phyloP scores from a whole-genome alignment of 2,113 vertebrate species.

The Clupea harengus region DNA sequence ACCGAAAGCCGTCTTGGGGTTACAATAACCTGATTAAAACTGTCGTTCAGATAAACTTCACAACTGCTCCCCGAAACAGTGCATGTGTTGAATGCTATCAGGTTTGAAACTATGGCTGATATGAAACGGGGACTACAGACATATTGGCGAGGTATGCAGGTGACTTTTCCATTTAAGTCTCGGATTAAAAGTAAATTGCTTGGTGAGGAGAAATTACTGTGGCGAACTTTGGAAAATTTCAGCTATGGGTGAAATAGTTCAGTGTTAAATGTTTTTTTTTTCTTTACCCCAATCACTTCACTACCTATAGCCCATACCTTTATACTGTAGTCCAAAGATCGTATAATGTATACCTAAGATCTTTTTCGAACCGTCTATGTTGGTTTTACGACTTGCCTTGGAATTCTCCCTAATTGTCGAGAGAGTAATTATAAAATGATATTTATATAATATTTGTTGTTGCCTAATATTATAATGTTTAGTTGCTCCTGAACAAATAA shows the following conservation, averaged over 20 bases:
- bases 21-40: neutral
- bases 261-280: no score
- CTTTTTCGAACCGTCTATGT: no score
- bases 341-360: no score
- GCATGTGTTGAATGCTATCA: neutral
- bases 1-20: neutral
- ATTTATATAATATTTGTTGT: no score
- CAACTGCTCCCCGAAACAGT: neutral
- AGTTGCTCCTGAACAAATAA: neutral
- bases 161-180: neutral
- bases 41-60: neutral
- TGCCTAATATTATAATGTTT: no score
- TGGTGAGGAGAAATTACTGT: neutral
- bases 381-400: no score
- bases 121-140: neutral
- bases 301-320: neutral
- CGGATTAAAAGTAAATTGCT: neutral
- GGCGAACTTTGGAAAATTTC: neutral
- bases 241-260: neutral
- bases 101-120: no score
- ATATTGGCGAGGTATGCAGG: no score
- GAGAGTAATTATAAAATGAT: no score
- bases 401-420: no score
- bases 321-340: no score
- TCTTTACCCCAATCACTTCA: no score